Evolutionary conservation across 2,888 invertebrate genomes (phyloP).

Genomic region (Zaprionus bogoriensis): DNA sequence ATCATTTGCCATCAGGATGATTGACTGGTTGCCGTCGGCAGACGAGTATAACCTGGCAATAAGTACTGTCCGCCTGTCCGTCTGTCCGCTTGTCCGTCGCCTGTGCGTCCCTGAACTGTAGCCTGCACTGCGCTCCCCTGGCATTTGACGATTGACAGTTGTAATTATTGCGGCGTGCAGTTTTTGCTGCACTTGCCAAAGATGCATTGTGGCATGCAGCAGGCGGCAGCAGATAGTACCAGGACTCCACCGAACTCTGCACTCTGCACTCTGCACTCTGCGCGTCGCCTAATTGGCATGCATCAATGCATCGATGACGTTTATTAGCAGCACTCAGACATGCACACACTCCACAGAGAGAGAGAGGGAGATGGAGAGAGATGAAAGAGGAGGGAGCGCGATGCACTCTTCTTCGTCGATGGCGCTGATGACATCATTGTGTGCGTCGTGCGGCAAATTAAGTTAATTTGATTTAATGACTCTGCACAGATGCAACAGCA

Average conservation of each 20-base stretch:
- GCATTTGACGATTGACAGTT: slow-evolving; percentile 59
- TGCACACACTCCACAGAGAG: slow-evolving; percentile 8
- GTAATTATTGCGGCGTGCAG: slow-evolving; percentile 71
- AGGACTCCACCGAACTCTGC: neutral
- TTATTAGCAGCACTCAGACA: slow-evolving; percentile 73
- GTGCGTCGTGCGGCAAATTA: slow-evolving; percentile 60
- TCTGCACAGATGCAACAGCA: neutral
- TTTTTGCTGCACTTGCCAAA: slow-evolving; percentile 70
- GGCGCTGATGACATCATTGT: slow-evolving; percentile 67
- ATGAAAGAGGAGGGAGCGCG: neutral
- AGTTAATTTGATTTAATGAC: slow-evolving; percentile 68
- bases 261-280: neutral
- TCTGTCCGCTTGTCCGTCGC: neutral
- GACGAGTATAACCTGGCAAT: slow-evolving; percentile 28
- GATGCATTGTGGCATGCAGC: slow-evolving; percentile 37
- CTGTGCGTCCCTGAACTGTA: neutral
- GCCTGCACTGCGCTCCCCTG: neutral
- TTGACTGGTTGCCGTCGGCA: slow-evolving; percentile 46
- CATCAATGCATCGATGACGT: slow-evolving; percentile 76
- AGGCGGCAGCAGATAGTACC: neutral
- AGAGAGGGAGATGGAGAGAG: neutral
- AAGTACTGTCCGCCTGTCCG: neutral
- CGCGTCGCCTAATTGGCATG: slow-evolving; percentile 69
- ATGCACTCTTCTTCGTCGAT: neutral
- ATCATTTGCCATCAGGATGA: slow-evolving; percentile 51